Percentiles rank a stretch among this genome's conserved stretches.
Evolutionary conservation across 2,797 vertebrate species (phyloP).

Genomic region (Pantherophis alleghaniensis): DNA sequence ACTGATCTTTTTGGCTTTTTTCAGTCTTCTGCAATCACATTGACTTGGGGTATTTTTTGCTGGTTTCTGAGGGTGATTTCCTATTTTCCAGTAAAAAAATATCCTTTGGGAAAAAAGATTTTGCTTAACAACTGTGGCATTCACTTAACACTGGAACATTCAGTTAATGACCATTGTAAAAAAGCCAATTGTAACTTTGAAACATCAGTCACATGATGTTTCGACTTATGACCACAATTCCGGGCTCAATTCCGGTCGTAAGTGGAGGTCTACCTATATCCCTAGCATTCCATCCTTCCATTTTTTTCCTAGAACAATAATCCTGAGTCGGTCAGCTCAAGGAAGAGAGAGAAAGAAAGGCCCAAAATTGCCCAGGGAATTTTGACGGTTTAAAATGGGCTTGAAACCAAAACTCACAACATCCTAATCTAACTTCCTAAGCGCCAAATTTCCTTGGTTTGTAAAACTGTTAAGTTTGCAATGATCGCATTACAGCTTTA

Average conservation of each 20-base stretch:
- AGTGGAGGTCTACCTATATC: neutral
- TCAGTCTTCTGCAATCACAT: too few species aligned
- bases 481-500: neutral
- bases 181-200: neutral
- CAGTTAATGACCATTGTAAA: neutral
- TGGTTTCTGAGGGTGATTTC: neutral
- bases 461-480: neutral
- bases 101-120: neutral
- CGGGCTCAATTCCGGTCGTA: neutral
- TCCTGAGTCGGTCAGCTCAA: neutral
- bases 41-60: neutral
- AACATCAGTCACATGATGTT: neutral
- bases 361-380: neutral
- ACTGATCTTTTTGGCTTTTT: too few species aligned
- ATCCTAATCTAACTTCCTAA: neutral
- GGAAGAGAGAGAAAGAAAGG: neutral
- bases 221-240: neutral
- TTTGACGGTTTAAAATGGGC: neutral
- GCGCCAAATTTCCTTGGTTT: neutral
- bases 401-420: neutral
- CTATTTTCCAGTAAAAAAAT: too few species aligned
- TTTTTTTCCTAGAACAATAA: neutral
- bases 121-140: too few species aligned
- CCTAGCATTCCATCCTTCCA: neutral
- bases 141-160: neutral